These are phyloP conservation scores for Montipora cactus DNA, from an alignment of 64 coral and sea anemone genomes.

Conservation along the genomic window DNA sequence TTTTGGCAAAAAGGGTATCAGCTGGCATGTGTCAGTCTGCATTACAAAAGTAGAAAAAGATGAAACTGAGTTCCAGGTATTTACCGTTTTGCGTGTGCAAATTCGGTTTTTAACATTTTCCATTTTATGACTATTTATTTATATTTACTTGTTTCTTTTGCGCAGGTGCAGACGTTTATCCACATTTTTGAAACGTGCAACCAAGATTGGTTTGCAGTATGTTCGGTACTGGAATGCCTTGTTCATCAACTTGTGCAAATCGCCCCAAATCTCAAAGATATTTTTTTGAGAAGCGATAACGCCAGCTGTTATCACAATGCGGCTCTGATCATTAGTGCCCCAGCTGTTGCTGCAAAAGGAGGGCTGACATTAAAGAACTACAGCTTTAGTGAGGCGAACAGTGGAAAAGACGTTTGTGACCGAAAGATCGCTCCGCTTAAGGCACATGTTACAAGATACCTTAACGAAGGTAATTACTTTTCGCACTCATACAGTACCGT, in stretches of 20 bases:
- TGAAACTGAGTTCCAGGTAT: slow-evolving; percentile 58
- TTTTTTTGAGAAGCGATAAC: slow-evolving; percentile 31
- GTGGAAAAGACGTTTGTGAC: slow-evolving; percentile 54
- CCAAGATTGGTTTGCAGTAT: slow-evolving; percentile 46
- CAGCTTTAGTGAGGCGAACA: slow-evolving; percentile 55
- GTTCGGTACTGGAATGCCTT: slow-evolving; percentile 8
- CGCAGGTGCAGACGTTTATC: slow-evolving; percentile 38
- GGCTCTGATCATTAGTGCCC: not conserved
- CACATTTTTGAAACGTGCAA: slow-evolving; percentile 29
- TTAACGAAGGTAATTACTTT: slow-evolving; percentile 44
- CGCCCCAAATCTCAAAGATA: slow-evolving; percentile 2
- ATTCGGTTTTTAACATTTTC: not conserved
- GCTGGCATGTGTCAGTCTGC: slow-evolving; percentile 61
- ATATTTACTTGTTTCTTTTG: not conserved
- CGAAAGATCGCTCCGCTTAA: slow-evolving; percentile 19
- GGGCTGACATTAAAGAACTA: slow-evolving; percentile 20
- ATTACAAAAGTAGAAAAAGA: slow-evolving; percentile 47
- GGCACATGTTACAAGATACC: slow-evolving; percentile 24
- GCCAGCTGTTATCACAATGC: slow-evolving; percentile 48
- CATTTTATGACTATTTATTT: not conserved
- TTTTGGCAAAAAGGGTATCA: slow-evolving; percentile 64
- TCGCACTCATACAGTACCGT: not conserved
- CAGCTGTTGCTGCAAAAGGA: slow-evolving; percentile 14
- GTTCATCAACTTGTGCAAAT: not conserved
- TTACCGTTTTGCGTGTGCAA: not conserved